Evolutionary conservation across 1,140 invertebrate genomes (phyloP).

Genomic region (Lordiphosa stackelbergi): DNA sequence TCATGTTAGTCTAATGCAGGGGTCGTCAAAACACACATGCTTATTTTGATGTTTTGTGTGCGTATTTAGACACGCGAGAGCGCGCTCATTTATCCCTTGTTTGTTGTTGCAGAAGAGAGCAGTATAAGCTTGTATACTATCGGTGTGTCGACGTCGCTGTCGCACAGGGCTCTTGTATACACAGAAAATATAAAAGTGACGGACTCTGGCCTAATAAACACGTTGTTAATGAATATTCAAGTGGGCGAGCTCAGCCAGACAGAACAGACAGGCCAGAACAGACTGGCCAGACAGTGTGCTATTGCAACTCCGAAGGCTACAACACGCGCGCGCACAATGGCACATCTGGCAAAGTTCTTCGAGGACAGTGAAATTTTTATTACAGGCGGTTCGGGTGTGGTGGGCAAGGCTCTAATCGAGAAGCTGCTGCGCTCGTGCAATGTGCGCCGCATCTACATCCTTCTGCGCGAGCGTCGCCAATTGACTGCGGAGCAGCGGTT

Average conservation of each 20-base stretch:
- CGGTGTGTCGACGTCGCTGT: no score
- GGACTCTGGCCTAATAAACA: constrained; percentile 15
- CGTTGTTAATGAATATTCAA: constrained; percentile 24
- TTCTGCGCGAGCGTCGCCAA: constrained; percentile 81
- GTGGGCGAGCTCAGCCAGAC: not conserved
- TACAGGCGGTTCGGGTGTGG: constrained; percentile 85
- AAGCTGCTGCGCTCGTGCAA: constrained; percentile 85
- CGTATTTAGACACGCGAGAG: no score
- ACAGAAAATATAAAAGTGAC: no score
- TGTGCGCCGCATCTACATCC: constrained; percentile 81
- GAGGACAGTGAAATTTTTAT: constrained; percentile 81
- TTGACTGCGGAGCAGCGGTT: constrained; percentile 51
- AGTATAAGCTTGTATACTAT: no score
- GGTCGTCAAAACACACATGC: no score
- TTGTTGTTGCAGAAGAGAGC: no score
- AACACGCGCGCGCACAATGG: not conserved
- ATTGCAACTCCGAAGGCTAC: no score
- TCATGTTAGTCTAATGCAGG: constrained; percentile 33
- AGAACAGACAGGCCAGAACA: no score
- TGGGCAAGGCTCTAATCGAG: constrained; percentile 84
- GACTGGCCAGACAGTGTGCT: no score
- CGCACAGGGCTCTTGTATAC: no score
- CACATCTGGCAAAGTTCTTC: constrained; percentile 78
- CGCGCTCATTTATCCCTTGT: no score
- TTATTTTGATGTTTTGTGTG: no score